Base-by-base conservation (phyloP, 2,888 invertebrate species). In the Caenorhabditis angaria region DNA sequence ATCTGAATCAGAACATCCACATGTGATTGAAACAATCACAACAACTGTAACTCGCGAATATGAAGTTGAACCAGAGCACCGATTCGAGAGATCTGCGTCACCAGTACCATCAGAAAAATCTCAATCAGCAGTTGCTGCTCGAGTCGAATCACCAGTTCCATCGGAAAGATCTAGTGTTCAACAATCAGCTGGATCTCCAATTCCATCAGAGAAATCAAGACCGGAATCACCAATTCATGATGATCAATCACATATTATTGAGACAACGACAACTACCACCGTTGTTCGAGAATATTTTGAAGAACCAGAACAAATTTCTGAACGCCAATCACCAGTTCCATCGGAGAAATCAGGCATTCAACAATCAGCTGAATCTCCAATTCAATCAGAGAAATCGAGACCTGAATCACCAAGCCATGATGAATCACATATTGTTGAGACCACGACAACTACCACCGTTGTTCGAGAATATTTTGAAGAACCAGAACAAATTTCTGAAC, bases 11-110 rank as follows among this genome's bases (percentile, higher is more conserved):
- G 61, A 66, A 35, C 29, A 51, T 24, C 64, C 55, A 24, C 64
- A 71, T 53, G 22, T 71, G 10, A 51, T 32, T 3, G 67, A 66
- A 51, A 70, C 70, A 18, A 70, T 59, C 3, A 70, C 70, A 0
- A 70, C 65, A 18, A 70, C 69, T 24, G 62, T 70, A 0, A 70
- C 70, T 54, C 65, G 65, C 20, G 70, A 70, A 48, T 62, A 51
- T 20, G 24, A 61, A 10, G 65, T 61, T 32, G 56, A 61, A 24
- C 56, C 65, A 50, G 61, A 69, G 28, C 50, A 61, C 20, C 54
- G 5, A 24, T 50, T 56, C n/a, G 47, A 60, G 14, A 25, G 57
- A 14, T 29, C 25, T 18, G 56, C 18, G 20, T 48, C 58, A 53
- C 51, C 57, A n/a, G n/a, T n/a, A 24, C 51, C 8, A 20, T 50